phyloP scores from a whole-genome alignment of 2,888 invertebrate genomes.

The Onthophagus sagittarius region DNA sequence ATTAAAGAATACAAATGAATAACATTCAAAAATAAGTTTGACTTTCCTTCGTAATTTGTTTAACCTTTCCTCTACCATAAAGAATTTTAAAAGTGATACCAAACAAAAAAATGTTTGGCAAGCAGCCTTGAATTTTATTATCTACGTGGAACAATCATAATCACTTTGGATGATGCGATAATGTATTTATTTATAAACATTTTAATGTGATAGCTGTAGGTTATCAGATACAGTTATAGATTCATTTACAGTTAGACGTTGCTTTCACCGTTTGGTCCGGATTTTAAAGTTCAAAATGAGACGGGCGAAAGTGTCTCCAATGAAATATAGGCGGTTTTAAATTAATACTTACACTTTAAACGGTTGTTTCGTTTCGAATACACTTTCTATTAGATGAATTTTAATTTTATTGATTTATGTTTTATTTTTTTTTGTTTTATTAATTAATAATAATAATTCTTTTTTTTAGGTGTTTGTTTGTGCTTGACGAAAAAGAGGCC shows the following conservation, averaged over 20 bases:
- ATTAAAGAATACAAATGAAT: too few species aligned
- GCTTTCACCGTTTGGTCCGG: not conserved
- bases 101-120: too few species aligned
- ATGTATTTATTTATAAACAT: too few species aligned
- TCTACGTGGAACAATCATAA: too few species aligned
- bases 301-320: not conserved
- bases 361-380: not conserved
- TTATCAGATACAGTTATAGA: not conserved
- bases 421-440: too few species aligned
- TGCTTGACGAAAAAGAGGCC: slow-evolving; percentile 3
- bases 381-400: not conserved
- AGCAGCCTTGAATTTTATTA: too few species aligned
- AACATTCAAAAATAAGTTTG: too few species aligned
- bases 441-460: not conserved
- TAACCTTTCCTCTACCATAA: too few species aligned
- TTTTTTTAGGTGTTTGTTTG: slow-evolving; percentile 1
- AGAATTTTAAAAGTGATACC: too few species aligned
- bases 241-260: not conserved
- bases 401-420: not conserved
- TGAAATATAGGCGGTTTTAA: not conserved
- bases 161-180: too few species aligned
- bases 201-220: too few species aligned
- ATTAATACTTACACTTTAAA: not conserved
- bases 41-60: too few species aligned
- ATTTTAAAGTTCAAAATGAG: not conserved